A percentile compares a stretch with the other conserved stretches of the same genome.
Evolutionary conservation across 2,797 vertebrate species (phyloP).

Genomic region (Enoplosus armatus): DNA sequence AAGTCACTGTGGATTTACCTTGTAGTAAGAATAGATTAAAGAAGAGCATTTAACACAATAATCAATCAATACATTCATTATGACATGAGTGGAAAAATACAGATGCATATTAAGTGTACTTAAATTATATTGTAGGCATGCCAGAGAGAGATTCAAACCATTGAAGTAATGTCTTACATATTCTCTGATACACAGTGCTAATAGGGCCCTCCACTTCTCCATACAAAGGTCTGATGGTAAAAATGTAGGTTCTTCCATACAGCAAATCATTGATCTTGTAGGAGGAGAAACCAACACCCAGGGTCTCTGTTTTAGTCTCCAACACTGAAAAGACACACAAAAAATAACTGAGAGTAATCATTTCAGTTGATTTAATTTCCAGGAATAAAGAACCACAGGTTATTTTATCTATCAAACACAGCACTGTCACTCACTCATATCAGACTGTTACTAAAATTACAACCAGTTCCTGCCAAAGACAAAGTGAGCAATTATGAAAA

Average conservation of each 20-base stretch:
- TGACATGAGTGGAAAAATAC: neutral
- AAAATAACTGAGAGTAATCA: neutral
- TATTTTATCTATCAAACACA: neutral
- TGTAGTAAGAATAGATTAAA: neutral
- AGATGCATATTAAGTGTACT: neutral
- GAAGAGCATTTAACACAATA: neutral
- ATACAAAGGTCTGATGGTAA: constrained; percentile 88
- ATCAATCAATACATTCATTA: neutral
- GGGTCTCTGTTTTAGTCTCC: constrained; percentile 80
- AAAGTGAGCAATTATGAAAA: neutral
- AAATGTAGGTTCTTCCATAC: constrained; percentile 86
- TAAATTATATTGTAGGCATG: neutral
- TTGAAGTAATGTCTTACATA: constrained; percentile 77
- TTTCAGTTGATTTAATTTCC: neutral
- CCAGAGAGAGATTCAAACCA: neutral
- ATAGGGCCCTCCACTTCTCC: constrained; percentile 87
- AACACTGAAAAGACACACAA: constrained; percentile 76
- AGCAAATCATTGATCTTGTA: constrained; percentile 84
- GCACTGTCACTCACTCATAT: neutral
- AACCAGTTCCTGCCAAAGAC: neutral
- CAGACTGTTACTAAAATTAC: neutral
- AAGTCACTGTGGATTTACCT: neutral
- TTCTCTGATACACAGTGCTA: constrained; percentile 81
- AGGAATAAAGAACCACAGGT: neutral
- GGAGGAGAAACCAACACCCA: constrained; percentile 80